Conservation (phyloP, 2,888 invertebrate species). For the Drosophila maculinotata region DNA sequence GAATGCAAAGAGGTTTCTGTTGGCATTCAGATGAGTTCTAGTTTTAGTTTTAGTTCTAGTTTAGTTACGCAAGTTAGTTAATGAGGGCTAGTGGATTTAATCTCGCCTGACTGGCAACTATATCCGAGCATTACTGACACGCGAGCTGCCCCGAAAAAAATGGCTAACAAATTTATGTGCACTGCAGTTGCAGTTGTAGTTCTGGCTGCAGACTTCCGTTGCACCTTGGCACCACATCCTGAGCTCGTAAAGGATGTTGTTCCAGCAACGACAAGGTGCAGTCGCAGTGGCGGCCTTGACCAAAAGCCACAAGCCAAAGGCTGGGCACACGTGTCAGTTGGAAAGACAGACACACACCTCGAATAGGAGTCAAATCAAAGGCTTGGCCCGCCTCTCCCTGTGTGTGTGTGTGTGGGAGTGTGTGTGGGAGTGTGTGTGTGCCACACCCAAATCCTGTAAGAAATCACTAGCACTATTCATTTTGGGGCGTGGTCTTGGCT, state of each 20-base stretch:
- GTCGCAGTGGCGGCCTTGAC: slow-evolving; percentile 28
- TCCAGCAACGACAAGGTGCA: slow-evolving; percentile 10
- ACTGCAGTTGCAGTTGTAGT: slow-evolving; percentile 21
- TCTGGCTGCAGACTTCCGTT: slow-evolving; percentile 30
- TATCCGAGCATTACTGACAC: slow-evolving; percentile 2
- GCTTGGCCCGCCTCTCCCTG: slow-evolving; percentile 27
- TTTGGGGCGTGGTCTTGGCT: slow-evolving; percentile 36
- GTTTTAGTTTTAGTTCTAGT: slow-evolving; percentile 3
- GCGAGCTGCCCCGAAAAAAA: slow-evolving; percentile 18
- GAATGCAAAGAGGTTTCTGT: background rate
- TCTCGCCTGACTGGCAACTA: slow-evolving; percentile 3
- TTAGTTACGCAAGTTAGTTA: slow-evolving; percentile 21
- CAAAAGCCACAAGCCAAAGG: slow-evolving; percentile 10
- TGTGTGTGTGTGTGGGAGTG: slow-evolving; percentile 6
- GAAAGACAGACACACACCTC: slow-evolving; percentile 21
- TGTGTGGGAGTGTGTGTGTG: slow-evolving; percentile 8
- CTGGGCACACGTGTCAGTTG: slow-evolving; percentile 33
- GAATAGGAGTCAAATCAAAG: slow-evolving; percentile 24
- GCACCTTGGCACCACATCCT: slow-evolving; percentile 37
- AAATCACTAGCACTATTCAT: slow-evolving; percentile 42
- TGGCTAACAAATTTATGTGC: slow-evolving; percentile 26
- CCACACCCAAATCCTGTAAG: slow-evolving; percentile 52
- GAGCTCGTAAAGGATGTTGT: slow-evolving; percentile 46
- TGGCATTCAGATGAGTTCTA: slow-evolving; percentile 29
- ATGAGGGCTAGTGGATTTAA: background rate